Base-by-base conservation (phyloP, 2,113 vertebrate species). In the Psilopsiagon aymara region DNA sequence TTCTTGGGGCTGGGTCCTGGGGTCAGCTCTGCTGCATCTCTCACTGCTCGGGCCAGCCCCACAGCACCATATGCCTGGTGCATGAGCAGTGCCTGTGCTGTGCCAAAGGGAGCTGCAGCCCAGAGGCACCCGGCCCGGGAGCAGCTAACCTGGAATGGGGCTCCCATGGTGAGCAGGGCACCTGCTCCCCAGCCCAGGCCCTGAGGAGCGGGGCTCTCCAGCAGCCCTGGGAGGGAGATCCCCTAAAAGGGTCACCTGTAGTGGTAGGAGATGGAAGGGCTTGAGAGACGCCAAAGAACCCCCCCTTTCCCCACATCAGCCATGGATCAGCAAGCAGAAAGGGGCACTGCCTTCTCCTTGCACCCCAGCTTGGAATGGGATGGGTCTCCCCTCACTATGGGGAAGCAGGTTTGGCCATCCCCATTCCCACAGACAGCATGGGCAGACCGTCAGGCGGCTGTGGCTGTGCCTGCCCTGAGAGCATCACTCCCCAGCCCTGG, bases 301-400 rank as follows among this genome's bases (percentile, higher is more conserved):
- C 33, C 14, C 33, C 17, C 33, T 49, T 43, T 41, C 12, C 17
- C 43, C 0, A 0, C 29, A 35, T 10, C 52, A 80, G 78, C 64
- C 77, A 14, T 0, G 4, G 39, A 25, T 0, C 24, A 71, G 47
- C 33, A 37, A 55, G 57, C 28, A 59, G 46, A 39, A 35, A 8
- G 13, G 0, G 46, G n/a, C 60, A 62, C 12, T 59, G 64, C 84
- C 64, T 71, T 19, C 41, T 67, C 64, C 10, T 47, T 39, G 37
- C 31, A 3, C 76, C 24, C n/a, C 64, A 52, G 49, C 68, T 19
- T 25, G 51, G 43, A 46, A 7, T 9, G 51, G 60, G 2, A 13
- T 8, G 31, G 69, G 16, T 8, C 3, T 33, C 66, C n/a, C n/a
- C 52, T 47, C 8, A 5, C 1, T 0, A 3, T 9, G 13, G 11